A percentile compares a stretch with the other conserved stretches of the same genome.
Evolutionary conservation across 2,888 invertebrate species (phyloP).

Genomic region (Microdon myrmicae): DNA sequence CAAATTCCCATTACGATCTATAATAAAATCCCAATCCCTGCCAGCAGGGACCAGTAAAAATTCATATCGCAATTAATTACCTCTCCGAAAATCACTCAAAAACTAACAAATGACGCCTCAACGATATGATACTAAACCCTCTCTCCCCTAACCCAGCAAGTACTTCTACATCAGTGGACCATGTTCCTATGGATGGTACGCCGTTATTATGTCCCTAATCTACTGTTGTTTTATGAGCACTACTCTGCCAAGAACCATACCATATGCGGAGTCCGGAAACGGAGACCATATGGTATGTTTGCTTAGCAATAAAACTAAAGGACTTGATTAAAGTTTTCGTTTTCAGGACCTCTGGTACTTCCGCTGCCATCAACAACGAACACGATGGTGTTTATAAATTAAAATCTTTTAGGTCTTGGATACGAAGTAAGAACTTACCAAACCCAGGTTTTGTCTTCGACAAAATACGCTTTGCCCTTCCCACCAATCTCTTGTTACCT

Average conservation of each 20-base stretch:
- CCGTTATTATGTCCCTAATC: conserved; percentile 43
- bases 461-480: conserved; percentile 1
- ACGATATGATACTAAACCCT: conserved; percentile 21
- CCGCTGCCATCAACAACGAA: conserved; percentile 6
- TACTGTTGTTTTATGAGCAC: conserved; percentile 47
- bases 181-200: conserved; percentile 16
- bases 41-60: no score
- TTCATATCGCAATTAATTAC: no score
- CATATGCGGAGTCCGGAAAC: no score
- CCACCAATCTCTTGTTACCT: neutral
- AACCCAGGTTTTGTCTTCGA: conserved; percentile 27
- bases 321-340: conserved; percentile 50
- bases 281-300: conserved; percentile 30
- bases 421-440: conserved; percentile 30
- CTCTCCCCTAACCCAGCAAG: conserved; percentile 3
- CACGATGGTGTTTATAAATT: conserved; percentile 45
- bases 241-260: conserved; percentile 39
- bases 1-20: no score
- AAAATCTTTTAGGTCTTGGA: conserved; percentile 39
- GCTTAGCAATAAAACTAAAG: conserved; percentile 43
- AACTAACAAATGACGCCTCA: no score
- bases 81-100: no score
- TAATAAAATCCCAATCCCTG: no score
- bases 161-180: conserved; percentile 7
- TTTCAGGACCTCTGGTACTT: neutral